Evolutionary conservation across 2,888 invertebrate species (phyloP), one percentile per base, ranked within the genome.

Genomic region (Atherix ibis): DNA sequence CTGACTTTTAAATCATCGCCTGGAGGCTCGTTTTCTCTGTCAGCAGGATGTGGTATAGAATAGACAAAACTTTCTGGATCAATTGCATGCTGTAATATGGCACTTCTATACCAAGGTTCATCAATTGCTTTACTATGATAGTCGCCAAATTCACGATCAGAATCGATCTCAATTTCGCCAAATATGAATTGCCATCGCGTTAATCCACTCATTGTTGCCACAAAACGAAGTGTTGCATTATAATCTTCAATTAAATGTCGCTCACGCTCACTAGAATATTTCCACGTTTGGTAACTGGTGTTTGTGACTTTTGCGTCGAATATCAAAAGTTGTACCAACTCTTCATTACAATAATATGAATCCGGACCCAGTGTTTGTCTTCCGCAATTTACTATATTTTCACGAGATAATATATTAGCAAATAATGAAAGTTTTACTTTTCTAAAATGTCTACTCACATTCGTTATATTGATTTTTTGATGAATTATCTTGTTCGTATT

Each of bases 31-130:
- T n/a, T n/a, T n/a, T n/a, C n/a, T n/a, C n/a, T n/a, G 45, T 59
- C 45, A 52, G 62, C 52, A 1, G 64, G 64, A 43, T 81, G 72
- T 2, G 79, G 78, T 1, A 85, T 77, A 2, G 81, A 73, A 48
- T 80, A 77, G 0, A 85, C 83, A 48, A 83, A 73, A 2, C 82
- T 76, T 24, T 81, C 75, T 5, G 73, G 67, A 48, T 83, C 79
- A 27, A 77, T 69, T 50, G 76, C 71, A 52, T 87, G 80, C 48
- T 87, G 85, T 27, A 89, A 67, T 4, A 91, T 83, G 1, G 91
- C 88, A 41, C 83, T 78, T 54, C 82, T 81, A 54, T 91, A 91
- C 87, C 88, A 91, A 1, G 81, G 75, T 56, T 89, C 88, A 53
- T 91, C 87, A 16, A 87, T 81, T 0, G 88, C 79, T 34, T 71